Evolutionary conservation across 2,888 invertebrate genomes (phyloP).

Genomic region (Oxytorus armatus): DNA sequence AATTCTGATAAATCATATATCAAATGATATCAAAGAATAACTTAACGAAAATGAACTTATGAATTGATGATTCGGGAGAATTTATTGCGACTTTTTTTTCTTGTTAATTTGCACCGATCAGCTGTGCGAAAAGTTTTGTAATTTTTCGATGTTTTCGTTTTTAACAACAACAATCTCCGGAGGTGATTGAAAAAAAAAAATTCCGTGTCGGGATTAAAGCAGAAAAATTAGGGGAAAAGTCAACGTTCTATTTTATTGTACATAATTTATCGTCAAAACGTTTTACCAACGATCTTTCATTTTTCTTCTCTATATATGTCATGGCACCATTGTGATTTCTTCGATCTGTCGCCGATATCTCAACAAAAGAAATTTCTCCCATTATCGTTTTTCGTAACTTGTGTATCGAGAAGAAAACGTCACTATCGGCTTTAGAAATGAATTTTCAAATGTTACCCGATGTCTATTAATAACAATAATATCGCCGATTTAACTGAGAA

Average conservation of each 20-base stretch:
- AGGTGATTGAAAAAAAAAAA: constrained; percentile 1
- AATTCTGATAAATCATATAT: background rate
- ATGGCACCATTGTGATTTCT: constrained; percentile 45
- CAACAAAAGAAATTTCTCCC: constrained; percentile 39
- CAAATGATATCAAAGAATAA: background rate
- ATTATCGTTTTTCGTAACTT: constrained; percentile 44
- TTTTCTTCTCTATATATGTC: background rate
- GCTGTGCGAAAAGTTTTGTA: constrained; percentile 23
- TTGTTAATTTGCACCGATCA: constrained; percentile 23
- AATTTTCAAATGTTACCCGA: background rate
- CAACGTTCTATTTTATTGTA: too few species aligned
- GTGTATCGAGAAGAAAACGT: constrained; percentile 3
- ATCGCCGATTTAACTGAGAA: background rate
- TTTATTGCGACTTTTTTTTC: constrained; percentile 43
- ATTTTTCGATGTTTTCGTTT: constrained; percentile 22
- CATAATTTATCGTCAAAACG: too few species aligned
- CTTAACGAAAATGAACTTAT: background rate
- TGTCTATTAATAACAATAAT: constrained; percentile 17
- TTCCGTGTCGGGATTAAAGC: too few species aligned
- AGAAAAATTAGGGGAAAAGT: too few species aligned
- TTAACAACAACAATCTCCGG: background rate
- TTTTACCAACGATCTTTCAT: constrained; percentile 1
- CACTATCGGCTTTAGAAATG: constrained; percentile 17
- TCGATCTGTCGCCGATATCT: constrained; percentile 38
- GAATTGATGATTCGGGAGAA: background rate